Conservation (phyloP, 1,140 invertebrate species). For the Apis dorsata region DNA sequence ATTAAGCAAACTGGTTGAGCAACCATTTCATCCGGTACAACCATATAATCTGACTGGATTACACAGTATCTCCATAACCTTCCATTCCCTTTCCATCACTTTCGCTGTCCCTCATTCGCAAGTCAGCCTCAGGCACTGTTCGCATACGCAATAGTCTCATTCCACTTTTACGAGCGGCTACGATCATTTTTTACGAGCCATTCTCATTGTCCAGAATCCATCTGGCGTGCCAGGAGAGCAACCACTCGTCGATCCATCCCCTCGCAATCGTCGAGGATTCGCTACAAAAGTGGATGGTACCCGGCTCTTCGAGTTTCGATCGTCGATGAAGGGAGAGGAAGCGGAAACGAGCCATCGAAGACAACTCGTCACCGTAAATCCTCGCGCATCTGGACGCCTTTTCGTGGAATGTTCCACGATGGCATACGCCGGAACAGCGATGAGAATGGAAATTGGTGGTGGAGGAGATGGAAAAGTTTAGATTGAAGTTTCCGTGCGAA, state of each 20-base stretch:
- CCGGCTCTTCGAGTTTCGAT: conserved; percentile 42
- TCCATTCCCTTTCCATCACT: too few species aligned
- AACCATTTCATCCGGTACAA: too few species aligned
- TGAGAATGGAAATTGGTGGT: background rate
- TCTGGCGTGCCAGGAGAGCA: conserved; percentile 30
- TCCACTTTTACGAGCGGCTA: conserved; percentile 52
- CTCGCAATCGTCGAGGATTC: conserved; percentile 2
- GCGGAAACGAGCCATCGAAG: conserved; percentile 45
- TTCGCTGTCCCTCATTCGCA: background rate
- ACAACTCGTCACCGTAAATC: conserved; percentile 35
- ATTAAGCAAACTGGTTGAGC: too few species aligned
- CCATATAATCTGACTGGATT: background rate
- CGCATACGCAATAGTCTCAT: conserved; percentile 10
- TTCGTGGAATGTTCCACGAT: background rate
- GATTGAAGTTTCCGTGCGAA: conserved; percentile 70
- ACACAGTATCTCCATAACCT: background rate
- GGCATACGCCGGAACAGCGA: background rate
- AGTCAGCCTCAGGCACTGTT: background rate
- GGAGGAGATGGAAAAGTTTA: conserved; percentile 63
- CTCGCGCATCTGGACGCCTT: conserved; percentile 22
- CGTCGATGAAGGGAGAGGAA: background rate
- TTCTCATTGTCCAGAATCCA: conserved; percentile 56
- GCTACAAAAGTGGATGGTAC: background rate
- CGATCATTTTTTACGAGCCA: conserved; percentile 63
- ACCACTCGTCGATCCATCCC: conserved; percentile 39